Evolutionary conservation across 2,113 vertebrate genomes (phyloP).

Genomic region (Fukomys damarensis): DNA sequence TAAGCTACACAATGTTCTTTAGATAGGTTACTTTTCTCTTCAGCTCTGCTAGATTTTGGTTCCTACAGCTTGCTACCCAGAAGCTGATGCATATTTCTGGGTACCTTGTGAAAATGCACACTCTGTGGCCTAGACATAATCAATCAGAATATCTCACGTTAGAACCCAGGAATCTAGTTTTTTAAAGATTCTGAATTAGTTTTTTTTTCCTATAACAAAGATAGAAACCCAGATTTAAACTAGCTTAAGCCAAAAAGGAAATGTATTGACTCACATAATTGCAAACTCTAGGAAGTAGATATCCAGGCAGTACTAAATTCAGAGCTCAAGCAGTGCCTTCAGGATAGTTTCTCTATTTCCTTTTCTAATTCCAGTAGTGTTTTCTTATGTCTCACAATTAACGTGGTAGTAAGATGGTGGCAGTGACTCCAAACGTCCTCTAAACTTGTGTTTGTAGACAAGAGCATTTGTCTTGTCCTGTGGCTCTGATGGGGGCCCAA

Average conservation of each 20-base stretch:
- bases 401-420: not conserved
- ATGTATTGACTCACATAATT: not conserved
- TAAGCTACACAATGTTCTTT: not conserved
- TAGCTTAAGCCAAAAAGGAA: not conserved
- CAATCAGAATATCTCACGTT: not conserved
- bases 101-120: slow-evolving; percentile 41
- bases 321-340: not conserved
- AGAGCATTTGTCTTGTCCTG: not conserved
- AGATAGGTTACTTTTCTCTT: not conserved
- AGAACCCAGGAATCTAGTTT: not conserved
- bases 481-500: not conserved
- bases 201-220: slow-evolving; percentile 8
- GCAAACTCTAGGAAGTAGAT: not conserved
- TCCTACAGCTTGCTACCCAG: not conserved
- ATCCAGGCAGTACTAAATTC: not conserved
- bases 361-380: not conserved
- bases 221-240: not conserved
- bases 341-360: not conserved
- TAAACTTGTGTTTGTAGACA: not conserved
- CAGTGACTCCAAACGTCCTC: not conserved
- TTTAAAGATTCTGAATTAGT: not conserved
- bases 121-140: not conserved
- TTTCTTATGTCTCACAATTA: slow-evolving; percentile 3
- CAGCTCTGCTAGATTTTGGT: not conserved
- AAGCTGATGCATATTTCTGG: not conserved